Conservation (phyloP, 2,113 vertebrate genomes). For the Pundamilia nyererei region DNA sequence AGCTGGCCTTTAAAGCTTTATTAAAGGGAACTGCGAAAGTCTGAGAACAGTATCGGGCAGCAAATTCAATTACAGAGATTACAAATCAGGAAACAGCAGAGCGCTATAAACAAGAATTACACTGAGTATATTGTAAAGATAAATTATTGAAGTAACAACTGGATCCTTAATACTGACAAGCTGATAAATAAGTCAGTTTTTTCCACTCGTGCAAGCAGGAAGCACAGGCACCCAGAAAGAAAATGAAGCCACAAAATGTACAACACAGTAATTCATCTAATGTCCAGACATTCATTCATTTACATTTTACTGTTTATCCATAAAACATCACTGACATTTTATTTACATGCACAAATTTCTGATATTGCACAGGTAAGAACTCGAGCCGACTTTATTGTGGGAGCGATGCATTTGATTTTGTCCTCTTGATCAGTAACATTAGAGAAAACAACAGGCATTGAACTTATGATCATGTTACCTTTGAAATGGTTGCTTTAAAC, state of each 20-base stretch:
- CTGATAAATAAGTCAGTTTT: not conserved
- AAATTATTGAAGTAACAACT: not conserved
- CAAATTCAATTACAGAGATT: not conserved
- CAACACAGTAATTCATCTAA: not conserved
- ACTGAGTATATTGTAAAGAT: not conserved
- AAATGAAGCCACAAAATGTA: not conserved
- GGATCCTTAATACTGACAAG: not conserved
- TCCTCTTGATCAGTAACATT: not conserved
- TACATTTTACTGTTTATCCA: not conserved
- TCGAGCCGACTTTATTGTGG: not conserved
- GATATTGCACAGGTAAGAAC: not conserved
- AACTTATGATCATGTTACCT: not conserved
- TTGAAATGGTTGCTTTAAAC: not conserved
- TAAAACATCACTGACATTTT: not conserved
- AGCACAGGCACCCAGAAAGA: not conserved
- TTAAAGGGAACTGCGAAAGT: not conserved
- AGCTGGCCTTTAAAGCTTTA: not conserved
- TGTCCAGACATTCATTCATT: not conserved
- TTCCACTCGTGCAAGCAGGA: not conserved
- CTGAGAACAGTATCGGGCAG: not conserved
- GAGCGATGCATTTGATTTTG: rapidly evolving
- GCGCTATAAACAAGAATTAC: not conserved
- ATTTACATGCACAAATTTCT: not conserved
- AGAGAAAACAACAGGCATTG: not conserved
- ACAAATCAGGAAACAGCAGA: not conserved